Percentiles rank a stretch among this genome's conserved stretches.
Evolutionary conservation across 2,888 invertebrate genomes (phyloP).

Genomic region (Priocnemis perturbator): DNA sequence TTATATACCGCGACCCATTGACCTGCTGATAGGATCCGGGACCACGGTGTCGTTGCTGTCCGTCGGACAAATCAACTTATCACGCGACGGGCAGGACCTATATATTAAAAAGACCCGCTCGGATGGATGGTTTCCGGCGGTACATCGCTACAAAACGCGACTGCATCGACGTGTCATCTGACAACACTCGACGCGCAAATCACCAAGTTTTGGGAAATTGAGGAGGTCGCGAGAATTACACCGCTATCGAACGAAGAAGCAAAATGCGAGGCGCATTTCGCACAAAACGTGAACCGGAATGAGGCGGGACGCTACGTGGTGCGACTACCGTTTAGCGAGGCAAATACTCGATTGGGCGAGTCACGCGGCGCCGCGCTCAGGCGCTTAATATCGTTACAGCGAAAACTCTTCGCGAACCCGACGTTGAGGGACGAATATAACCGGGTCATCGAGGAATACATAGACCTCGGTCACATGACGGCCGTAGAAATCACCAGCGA

Average conservation of each 20-base stretch:
- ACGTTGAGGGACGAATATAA: not conserved
- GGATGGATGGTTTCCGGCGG: conserved; percentile 38
- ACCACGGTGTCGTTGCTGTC: no score
- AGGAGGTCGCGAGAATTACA: not conserved
- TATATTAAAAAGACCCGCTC: conserved; percentile 31
- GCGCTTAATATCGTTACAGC: conserved; percentile 1
- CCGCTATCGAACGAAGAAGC: not conserved
- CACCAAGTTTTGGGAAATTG: not conserved
- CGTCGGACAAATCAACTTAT: no score
- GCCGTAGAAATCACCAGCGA: not conserved
- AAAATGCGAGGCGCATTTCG: conserved; percentile 10
- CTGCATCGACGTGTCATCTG: not conserved
- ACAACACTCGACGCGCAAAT: not conserved
- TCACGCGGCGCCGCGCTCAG: not conserved
- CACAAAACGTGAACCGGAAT: not conserved
- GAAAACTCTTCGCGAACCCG: not conserved
- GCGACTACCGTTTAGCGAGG: not conserved
- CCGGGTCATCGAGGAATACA: conserved; percentile 12
- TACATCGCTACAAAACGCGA: not conserved
- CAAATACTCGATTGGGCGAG: not conserved
- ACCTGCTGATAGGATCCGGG: conserved; percentile 28
- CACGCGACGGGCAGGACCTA: no score
- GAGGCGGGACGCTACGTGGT: conserved; percentile 7
- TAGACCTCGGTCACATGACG: conserved; percentile 7
- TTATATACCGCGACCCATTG: conserved; percentile 12